Evolutionary conservation across 2,113 vertebrate species (phyloP).

Genomic region (Pteruthius melanotis): DNA sequence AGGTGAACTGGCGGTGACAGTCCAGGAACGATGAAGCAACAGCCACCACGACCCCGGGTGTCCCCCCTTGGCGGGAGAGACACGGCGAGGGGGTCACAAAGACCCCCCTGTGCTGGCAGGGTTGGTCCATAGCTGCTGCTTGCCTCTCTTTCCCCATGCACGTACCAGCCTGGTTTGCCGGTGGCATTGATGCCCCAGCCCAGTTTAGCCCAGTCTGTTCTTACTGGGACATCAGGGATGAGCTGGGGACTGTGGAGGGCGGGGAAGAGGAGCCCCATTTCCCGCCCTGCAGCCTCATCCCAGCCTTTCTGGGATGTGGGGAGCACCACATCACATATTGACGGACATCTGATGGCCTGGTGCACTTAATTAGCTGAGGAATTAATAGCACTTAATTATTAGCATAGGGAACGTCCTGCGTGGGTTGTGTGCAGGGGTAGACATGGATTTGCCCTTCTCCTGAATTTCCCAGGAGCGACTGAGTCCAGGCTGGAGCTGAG

Average conservation of each 20-base stretch:
- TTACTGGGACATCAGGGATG: not conserved
- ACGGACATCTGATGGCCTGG: not conserved
- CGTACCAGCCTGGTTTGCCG: not conserved
- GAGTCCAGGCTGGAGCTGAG: not conserved
- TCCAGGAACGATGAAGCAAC: not conserved
- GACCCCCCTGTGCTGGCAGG: no score
- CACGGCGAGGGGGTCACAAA: accelerated
- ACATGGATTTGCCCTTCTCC: not conserved
- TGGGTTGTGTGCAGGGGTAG: not conserved
- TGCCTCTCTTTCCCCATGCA: not conserved
- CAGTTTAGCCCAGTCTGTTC: not conserved
- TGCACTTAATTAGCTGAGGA: not conserved
- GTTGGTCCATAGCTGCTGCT: accelerated
- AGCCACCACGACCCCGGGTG: not conserved
- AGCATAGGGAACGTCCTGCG: accelerated
- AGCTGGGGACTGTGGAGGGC: not conserved
- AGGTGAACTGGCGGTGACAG: not conserved
- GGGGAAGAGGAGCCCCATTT: accelerated
- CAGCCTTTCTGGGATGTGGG: not conserved
- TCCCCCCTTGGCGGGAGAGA: not conserved
- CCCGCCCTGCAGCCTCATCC: not conserved
- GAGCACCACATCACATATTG: not conserved
- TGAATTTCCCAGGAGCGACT: not conserved
- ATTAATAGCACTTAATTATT: not conserved
- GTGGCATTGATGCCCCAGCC: not conserved